phyloP scores from a whole-genome alignment of 2,888 invertebrate genomes.

The Trypoxylon attenuatum region DNA sequence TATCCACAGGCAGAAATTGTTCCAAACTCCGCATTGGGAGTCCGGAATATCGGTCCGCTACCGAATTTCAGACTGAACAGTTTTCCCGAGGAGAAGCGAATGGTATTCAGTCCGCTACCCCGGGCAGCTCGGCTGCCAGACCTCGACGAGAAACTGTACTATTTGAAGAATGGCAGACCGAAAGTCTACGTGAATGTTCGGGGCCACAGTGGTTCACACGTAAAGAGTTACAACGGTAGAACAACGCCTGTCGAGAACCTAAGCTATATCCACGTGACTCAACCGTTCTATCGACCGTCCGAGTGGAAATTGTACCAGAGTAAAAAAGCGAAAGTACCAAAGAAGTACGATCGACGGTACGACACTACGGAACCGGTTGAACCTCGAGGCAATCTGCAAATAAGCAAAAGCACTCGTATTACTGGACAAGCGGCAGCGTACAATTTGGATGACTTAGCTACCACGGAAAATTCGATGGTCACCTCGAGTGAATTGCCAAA shows the following conservation, averaged over 20 bases:
- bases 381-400: conserved; percentile 8
- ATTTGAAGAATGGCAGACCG: conserved; percentile 62
- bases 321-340: conserved; percentile 51
- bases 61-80: conserved; percentile 45
- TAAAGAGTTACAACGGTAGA: conserved; percentile 30
- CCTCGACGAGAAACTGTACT: conserved; percentile 65
- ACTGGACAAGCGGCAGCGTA: conserved; percentile 20
- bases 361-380: conserved; percentile 32
- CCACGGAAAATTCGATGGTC: conserved; percentile 66
- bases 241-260: conserved; percentile 45
- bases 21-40: conserved; percentile 64
- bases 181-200: conserved; percentile 67
- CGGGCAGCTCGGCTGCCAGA: conserved; percentile 41
- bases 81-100: conserved; percentile 40
- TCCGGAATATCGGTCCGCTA: conserved; percentile 57
- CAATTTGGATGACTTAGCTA: conserved; percentile 50
- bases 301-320: conserved; percentile 28
- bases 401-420: conserved; percentile 17
- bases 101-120: conserved; percentile 40
- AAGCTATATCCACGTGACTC: conserved; percentile 46
- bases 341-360: conserved; percentile 53
- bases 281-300: conserved; percentile 40
- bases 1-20: conserved; percentile 64
- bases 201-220: conserved; percentile 60
- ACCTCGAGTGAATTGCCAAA: conserved; percentile 74